These are phyloP conservation scores for Taenioides sp. DNA, from an alignment of 2,797 vertebrate genomes.

Conservation along the genomic window DNA sequence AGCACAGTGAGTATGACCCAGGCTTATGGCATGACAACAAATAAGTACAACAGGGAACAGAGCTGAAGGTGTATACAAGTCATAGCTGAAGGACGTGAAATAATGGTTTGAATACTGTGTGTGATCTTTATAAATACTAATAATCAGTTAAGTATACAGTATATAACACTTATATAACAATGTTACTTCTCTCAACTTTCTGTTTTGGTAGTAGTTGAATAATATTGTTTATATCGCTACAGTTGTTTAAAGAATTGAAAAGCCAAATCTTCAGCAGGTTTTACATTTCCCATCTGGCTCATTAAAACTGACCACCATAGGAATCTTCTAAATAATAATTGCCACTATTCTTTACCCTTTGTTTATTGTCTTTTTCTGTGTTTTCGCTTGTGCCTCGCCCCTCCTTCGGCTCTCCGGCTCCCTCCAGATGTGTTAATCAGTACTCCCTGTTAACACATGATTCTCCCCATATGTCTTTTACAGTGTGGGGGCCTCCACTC, in stretches of 20 bases:
- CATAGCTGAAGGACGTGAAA: not conserved
- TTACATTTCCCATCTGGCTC: not conserved
- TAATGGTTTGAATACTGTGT: not conserved
- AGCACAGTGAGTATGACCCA: constrained; percentile 42
- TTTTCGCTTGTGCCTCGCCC: constrained; percentile 20
- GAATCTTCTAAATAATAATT: not conserved
- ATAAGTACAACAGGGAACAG: not conserved
- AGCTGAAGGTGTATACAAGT: not conserved
- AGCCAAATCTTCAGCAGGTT: not conserved
- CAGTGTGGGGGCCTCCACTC: constrained; percentile 58
- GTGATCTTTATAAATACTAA: not conserved
- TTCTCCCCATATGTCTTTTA: constrained; percentile 89
- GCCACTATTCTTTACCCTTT: not conserved
- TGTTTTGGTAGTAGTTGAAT: not conserved
- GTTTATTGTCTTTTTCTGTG: constrained; percentile 5
- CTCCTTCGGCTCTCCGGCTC: constrained; percentile 37
- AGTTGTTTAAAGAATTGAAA: not conserved
- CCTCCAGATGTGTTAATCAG: constrained; percentile 96
- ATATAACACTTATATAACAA: too few species aligned
- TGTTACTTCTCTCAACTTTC: not conserved
- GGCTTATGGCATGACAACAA: constrained; percentile 15
- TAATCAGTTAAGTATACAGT: not conserved
- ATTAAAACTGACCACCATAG: constrained; percentile 7
- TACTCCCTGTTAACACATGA: constrained; percentile 90
- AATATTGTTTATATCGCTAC: not conserved